Evolutionary conservation across 2,888 invertebrate species (phyloP).

Genomic region (Acanthosepion esculentum): DNA sequence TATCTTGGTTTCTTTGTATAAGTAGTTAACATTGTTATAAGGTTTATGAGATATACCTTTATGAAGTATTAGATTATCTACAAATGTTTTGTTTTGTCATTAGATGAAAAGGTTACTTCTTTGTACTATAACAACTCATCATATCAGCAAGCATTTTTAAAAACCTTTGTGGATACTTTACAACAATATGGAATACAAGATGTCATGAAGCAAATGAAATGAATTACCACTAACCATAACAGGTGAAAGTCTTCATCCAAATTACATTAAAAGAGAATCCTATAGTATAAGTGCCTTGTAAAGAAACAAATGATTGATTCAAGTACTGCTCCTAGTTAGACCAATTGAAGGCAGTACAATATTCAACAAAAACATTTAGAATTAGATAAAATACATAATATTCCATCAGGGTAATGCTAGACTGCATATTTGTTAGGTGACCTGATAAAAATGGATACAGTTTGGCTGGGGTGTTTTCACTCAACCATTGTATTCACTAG

Average conservation of each 20-base stretch:
- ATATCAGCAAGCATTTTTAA: no score
- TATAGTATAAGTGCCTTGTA: not conserved
- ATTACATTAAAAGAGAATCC: not conserved
- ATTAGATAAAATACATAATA: not conserved
- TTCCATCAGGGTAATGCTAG: not conserved
- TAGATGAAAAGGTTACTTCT: no score
- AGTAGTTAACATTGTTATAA: no score
- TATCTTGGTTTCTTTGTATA: no score
- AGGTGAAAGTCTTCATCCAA: no score
- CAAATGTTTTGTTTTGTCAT: no score
- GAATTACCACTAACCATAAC: not conserved
- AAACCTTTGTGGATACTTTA: no score
- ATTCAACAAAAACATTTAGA: not conserved
- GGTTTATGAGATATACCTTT: no score
- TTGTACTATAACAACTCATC: no score
- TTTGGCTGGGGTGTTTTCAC: not conserved
- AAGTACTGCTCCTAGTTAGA: not conserved
- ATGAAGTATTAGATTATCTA: no score
- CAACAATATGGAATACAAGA: not conserved
- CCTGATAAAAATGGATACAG: not conserved
- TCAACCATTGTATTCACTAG: not conserved
- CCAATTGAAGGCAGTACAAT: not conserved
- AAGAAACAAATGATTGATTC: not conserved
- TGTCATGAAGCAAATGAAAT: not conserved
- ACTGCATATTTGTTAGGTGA: not conserved